Conservation (phyloP, 2,797 vertebrate species). For the Gymnothorax reevesii region DNA sequence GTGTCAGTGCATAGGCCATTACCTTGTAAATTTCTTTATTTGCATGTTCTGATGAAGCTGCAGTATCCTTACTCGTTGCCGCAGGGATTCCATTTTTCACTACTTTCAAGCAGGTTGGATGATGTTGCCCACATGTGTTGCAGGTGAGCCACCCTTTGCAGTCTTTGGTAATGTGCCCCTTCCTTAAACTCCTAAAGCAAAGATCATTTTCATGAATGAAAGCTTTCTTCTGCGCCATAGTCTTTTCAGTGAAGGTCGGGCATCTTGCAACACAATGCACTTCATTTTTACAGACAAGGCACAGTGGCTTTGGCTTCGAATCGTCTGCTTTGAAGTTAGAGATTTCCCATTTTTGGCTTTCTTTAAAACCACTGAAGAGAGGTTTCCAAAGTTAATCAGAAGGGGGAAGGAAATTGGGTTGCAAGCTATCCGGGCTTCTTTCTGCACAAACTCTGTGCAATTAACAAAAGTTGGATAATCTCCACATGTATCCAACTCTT, state of each 20-base stretch:
- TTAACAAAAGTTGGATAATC: too few relatives aligned
- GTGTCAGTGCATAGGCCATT: constrained; percentile 21
- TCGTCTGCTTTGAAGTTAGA: too few relatives aligned
- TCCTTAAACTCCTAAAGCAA: constrained; percentile 44
- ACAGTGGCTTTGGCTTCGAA: constrained; percentile 33
- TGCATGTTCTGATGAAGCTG: too few relatives aligned
- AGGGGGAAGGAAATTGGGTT: too few relatives aligned
- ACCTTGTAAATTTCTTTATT: constrained; percentile 32
- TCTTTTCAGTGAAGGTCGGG: constrained; percentile 36
- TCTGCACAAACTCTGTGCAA: too few relatives aligned
- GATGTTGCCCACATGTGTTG: constrained; percentile 24
- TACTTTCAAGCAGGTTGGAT: constrained; percentile 35
- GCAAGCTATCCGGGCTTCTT: too few relatives aligned
- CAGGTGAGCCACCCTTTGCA: constrained; percentile 44
- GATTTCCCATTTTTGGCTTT: too few relatives aligned
- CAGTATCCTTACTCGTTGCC: too few relatives aligned
- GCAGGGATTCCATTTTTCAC: too few relatives aligned
- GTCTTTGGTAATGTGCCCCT: constrained; percentile 43
- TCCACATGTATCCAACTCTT: too few relatives aligned
- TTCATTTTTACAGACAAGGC: constrained; percentile 36
- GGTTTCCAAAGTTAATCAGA: too few relatives aligned
- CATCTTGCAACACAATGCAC: constrained; percentile 38
- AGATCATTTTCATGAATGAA: constrained; percentile 37
- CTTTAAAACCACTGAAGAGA: too few relatives aligned
- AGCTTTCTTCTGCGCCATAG: constrained; percentile 25